Base-by-base conservation (phyloP, 2,113 vertebrate genomes). In the Ifrita kowaldi region DNA sequence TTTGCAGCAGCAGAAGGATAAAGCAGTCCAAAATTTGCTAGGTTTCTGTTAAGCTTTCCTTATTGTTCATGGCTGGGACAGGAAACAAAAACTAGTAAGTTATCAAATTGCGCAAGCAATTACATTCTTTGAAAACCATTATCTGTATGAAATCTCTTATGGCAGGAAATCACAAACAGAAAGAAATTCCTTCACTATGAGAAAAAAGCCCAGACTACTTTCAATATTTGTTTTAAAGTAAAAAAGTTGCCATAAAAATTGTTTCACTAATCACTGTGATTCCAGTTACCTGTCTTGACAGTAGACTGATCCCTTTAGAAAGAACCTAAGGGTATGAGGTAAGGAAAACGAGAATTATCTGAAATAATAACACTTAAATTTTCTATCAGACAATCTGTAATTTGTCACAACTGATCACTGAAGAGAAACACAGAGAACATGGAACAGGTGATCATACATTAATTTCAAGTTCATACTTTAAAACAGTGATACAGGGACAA, bases 131-230 rank as follows among this genome's bases (percentile, higher is more conserved):
- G 77, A 93, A 96, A 97, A 95, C 74, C 56, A 57, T 95, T 97
- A 95, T 89, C 67, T 88, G 46, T 55, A 55, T 70, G 84, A 90
- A 95, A 95, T 96, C 93, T 94, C 92, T 65, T 50, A 63, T 50
- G 46, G 70, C 84, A 93, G 94, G 90, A 96, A 97, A 97, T 95
- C 86, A 85, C 89, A 94, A 95, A 90, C 62, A 93, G 93, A 79
- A 91, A 95, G 46, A 95, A 97, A 96, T 91, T 96, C 89, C 63
- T 94, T 88, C 63, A 83, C 78, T 74, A 62, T 77, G 75, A 83
- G 12, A 85, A 46, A 94, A 91, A 96, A 95, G 7, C 22, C 28
- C 69, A 50, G 39, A 17, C 16, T 47, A 44, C 53, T 85, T 91
- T 80, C 59, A 69, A 9, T 68, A 26, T 6, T 62, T 85, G 20